Base-by-base conservation (phyloP, 1,140 invertebrate genomes). In the Berghia stephanieae region DNA sequence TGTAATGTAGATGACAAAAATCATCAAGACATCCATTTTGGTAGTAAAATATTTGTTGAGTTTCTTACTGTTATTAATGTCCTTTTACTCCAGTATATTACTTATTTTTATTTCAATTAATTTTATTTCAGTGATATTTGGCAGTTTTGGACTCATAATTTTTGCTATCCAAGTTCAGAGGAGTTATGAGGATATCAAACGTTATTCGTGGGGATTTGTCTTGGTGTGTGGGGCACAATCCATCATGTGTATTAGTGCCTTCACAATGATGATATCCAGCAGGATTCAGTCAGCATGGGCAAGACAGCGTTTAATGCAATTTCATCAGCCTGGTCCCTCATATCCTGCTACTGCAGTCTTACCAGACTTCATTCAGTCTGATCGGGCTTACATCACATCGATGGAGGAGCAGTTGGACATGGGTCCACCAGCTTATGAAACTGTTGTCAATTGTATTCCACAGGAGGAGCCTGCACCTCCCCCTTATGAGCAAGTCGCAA, bases 81-180 rank as follows among this genome's bases (percentile, higher is more conserved):
- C 46, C n/a, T 13, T 49, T 49, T 13, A 13, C n/a, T 10, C 10
- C n/a, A 10, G 10, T 49, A 49, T 49, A 13, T 49, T 49, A 49
- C 10, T 49, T 49, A 49, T 63, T 63, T 8, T 27, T 63, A 24
- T 63, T 27, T 63, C 27, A 6, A 16, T 13, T 36, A n/a, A 66
- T 44, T 44, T 18, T 5, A 8, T 52, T 52, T 49, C 63, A 76
- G 74, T 76, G 3, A 44, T 68, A 3, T 76, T 76, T 76, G 60
- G 60, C 40, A 42, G 24, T 1, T 76, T 76, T 43, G 74, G 74
- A 21, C 43, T 76, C 31, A 68, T 76, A 10, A 76, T 76, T 10
- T 76, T 76, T 34, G 74, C 74, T 38, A 76, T 43, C 13, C 74
- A 76, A 34, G 42, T 76, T 31, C 60, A 76, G n/a, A 76, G 10